These are phyloP conservation scores for Proisotoma minuta DNA, from an alignment of 2,888 invertebrate genomes.

Conservation along the genomic window DNA sequence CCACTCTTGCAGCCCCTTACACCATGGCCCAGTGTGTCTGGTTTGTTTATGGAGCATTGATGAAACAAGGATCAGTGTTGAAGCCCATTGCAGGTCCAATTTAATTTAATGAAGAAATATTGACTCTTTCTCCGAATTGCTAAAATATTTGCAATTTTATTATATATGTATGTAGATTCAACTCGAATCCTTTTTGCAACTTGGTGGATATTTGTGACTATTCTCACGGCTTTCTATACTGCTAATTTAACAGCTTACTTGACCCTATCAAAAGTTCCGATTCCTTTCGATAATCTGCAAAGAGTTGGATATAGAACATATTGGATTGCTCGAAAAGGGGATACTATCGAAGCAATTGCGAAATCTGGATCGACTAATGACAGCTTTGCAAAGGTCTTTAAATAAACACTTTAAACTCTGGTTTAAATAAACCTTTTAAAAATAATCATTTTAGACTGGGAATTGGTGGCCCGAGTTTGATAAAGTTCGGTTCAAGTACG, in stretches of 20 bases:
- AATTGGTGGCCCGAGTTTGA: slow-evolving; percentile 43
- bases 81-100: slow-evolving; percentile 71
- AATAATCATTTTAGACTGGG: slow-evolving; percentile 14
- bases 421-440: not conserved
- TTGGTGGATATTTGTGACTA: slow-evolving; percentile 87
- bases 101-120: slow-evolving; percentile 45
- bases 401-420: not conserved
- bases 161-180: slow-evolving; percentile 60
- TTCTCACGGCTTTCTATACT: slow-evolving; percentile 82
- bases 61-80: slow-evolving; percentile 79
- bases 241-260: slow-evolving; percentile 85
- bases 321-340: slow-evolving; percentile 68
- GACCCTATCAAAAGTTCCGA: slow-evolving; percentile 75
- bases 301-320: slow-evolving; percentile 48
- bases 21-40: slow-evolving; percentile 69
- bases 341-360: slow-evolving; percentile 64
- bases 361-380: slow-evolving; percentile 48
- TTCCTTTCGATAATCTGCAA: slow-evolving; percentile 61
- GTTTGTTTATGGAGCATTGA: slow-evolving; percentile 81
- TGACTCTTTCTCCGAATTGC: not conserved
- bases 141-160: not conserved
- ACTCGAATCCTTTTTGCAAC: slow-evolving; percentile 78
- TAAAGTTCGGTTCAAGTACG: slow-evolving; percentile 35
- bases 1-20: slow-evolving; percentile 52
- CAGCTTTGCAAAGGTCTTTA: slow-evolving; percentile 5